These are phyloP conservation scores for Panthera uncia DNA, from an alignment of 2,113 vertebrate genomes.

Conservation along the genomic window DNA sequence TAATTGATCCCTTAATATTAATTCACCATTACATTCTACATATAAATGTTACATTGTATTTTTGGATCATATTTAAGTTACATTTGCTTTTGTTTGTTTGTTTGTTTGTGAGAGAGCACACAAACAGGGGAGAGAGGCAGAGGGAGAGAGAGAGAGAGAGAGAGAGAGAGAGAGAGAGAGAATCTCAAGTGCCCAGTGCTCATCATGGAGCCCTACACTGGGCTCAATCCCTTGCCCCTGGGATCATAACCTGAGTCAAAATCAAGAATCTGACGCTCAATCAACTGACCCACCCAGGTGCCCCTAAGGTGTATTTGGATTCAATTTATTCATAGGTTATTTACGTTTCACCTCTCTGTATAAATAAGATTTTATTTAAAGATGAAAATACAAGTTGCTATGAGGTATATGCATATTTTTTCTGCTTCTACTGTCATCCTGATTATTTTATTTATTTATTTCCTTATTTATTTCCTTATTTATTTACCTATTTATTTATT, in stretches of 20 bases:
- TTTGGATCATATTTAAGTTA: slow-evolving; percentile 40
- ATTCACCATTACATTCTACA: background rate
- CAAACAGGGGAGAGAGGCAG: too few relatives aligned
- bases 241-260: too few relatives aligned
- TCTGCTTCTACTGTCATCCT: background rate
- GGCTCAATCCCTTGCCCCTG: too few relatives aligned
- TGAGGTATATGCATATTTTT: background rate
- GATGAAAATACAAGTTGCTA: background rate
- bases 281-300: too few relatives aligned
- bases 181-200: too few relatives aligned
- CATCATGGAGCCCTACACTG: too few relatives aligned
- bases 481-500: too few relatives aligned
- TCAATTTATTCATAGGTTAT: slow-evolving; percentile 26
- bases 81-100: background rate
- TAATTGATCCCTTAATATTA: slow-evolving; percentile 47
- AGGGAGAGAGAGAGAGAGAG: too few relatives aligned
- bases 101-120: too few relatives aligned
- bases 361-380: slow-evolving; percentile 42
- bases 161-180: too few relatives aligned
- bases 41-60: background rate
- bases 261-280: too few relatives aligned
- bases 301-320: background rate
- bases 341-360: background rate
- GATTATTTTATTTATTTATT: background rate
- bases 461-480: too few relatives aligned